Base-by-base conservation (phyloP, 2,797 vertebrate species). In the Phrynocephalus vlangalii region DNA sequence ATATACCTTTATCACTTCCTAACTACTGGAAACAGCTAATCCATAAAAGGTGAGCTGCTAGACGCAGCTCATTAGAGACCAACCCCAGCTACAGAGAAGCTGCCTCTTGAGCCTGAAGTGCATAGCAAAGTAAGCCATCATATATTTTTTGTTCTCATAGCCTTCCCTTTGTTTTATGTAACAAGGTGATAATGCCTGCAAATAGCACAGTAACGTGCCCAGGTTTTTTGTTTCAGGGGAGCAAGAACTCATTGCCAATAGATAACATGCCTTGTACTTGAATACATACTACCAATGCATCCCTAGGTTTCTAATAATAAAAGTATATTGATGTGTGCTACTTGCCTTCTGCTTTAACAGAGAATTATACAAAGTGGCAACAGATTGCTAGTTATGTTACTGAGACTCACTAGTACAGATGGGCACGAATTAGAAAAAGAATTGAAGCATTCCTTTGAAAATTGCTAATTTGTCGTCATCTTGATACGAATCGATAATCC, bases 31-130 rank as follows among this genome's bases (percentile, higher is more conserved):
- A 90, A 87, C 66, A 80, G 82, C n/a, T 86, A 76, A 92, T 91
- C 89, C 52, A 94, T 94, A 91, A 92, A 86, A 72, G 56, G 92
- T 85, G 63, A 68, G 86, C 89, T 86, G 68, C 83, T 86, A 89
- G 85, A 86, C 92, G 92, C 44, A 88, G 52, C 67, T 85, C 84
- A 89, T 92, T 94, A 92, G 90, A 67, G 85, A 93, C 78, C 75
- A 0, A 2, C 13, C 56, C n/a, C 26, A 91, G 56, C 73, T 91
- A 89, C 50, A 92, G 83, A 84, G 87, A 94, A 90, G 79, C 22
- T 89, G 84, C 72, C 90, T 93, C 86, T 2, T 0, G 90, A 91
- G 50, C 22, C 52, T 93, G 91, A 79, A 86, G 60, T 67, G 79
- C 87, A 82, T 66, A 91, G 81, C 67, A 90, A 68, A 82, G 83